A percentile compares a stretch with the other conserved stretches of the same genome.
These are phyloP conservation scores for Pasiphila rectangulata DNA, from an alignment of 2,888 invertebrate species.

Conservation along the genomic window DNA sequence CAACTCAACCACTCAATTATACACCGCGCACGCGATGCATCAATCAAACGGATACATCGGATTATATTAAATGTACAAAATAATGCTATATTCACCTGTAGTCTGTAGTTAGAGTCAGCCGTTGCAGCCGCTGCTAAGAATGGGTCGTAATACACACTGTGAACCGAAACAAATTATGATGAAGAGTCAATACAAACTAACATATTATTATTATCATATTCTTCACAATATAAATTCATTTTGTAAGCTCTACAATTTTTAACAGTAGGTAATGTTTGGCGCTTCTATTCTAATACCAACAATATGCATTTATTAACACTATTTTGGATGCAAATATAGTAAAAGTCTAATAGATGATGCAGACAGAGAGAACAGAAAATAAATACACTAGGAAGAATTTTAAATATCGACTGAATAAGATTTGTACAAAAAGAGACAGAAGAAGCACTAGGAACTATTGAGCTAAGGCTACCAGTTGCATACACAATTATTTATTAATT, in stretches of 20 bases:
- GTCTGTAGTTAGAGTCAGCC: slow-evolving; percentile 93
- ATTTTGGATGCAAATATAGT: slow-evolving; percentile 15
- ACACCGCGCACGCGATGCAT: background rate
- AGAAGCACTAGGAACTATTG: slow-evolving; percentile 34
- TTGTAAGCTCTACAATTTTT: slow-evolving; percentile 20
- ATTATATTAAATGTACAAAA: background rate
- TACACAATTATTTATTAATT: slow-evolving; percentile 34
- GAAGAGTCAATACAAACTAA: background rate
- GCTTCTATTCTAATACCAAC: slow-evolving; percentile 16
- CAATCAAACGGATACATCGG: background rate
- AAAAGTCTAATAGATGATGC: slow-evolving; percentile 12
- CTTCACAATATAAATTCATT: background rate
- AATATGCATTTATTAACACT: slow-evolving; percentile 4
- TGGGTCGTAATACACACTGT: slow-evolving; percentile 97
- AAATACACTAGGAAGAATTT: slow-evolving; percentile 7
- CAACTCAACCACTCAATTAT: slow-evolving; percentile 2
- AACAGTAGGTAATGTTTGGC: slow-evolving; percentile 9
- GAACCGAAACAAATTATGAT: slow-evolving; percentile 56
- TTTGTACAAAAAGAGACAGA: slow-evolving; percentile 29
- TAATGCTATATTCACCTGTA: slow-evolving; percentile 85
- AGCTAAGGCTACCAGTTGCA: slow-evolving; percentile 44
- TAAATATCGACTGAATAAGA: slow-evolving; percentile 13
- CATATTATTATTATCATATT: background rate
- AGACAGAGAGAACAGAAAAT: slow-evolving; percentile 7
- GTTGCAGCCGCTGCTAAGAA: slow-evolving; percentile 94